Evolutionary conservation across 2,113 vertebrate genomes (phyloP), one percentile per base, ranked within the genome.

Genomic region (Podarcis cretensis): DNA sequence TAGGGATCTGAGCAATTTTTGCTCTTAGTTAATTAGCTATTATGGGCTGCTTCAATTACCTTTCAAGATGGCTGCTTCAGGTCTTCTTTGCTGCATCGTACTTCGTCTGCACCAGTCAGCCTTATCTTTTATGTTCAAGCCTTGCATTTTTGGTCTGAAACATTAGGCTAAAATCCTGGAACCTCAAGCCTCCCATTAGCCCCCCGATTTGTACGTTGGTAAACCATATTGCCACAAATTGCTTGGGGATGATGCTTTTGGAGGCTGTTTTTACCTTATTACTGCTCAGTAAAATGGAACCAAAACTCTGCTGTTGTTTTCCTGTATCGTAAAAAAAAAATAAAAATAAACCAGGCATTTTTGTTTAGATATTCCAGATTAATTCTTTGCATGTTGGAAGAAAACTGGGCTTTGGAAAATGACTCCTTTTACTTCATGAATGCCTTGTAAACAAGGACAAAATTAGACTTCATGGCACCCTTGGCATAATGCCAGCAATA

Each of bases 21-120:
- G 82, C 66, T 68, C 81, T 83, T 69, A 10, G 82, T 71, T 71
- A 83, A 83, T 83, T 83, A 83, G 81, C 81, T 83, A n/a, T 83
- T 83, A 69, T 69, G 18, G 65, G 81, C 37, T 30, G 65, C 81
- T 83, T 83, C 65, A 83, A 69, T 69, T 83, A 83, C 14, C 20
- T 69, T 86, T 69, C 40, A 69, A 79, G 76, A 79, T 79, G 65
- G 12, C 12, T 69, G 63, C 65, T 87, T 83, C n/a, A 6, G 75
- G 85, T 79, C 65, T 54, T 87, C 43, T 54, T 10, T 69, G 30
- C 21, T 2, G 68, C 65, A 54, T 69, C 63, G 2, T 40, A 54
- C 43, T 68, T 25, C 14, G 25, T 69, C 40, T 83, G 25, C n/a
- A 69, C 68, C 76, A 87, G 66, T 12, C 40, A 79, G 32, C n/a